These are phyloP conservation scores for Amphipyra berbera DNA, from an alignment of 2,888 invertebrate genomes.

Conservation along the genomic window DNA sequence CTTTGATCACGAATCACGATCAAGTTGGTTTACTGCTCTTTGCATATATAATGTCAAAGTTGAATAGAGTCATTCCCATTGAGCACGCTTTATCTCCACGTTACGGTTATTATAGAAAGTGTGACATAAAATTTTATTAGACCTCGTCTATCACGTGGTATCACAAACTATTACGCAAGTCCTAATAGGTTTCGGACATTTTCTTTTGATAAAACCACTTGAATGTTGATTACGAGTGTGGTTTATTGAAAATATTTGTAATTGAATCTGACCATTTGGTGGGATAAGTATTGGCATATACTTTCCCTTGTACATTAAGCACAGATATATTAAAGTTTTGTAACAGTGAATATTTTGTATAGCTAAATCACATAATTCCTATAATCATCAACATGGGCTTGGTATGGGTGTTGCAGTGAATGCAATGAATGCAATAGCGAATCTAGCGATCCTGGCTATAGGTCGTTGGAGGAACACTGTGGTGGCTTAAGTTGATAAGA, in stretches of 20 bases:
- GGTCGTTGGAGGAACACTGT: too few relatives aligned
- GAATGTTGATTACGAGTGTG: constrained; percentile 23
- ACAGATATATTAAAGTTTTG: not conserved
- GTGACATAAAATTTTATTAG: constrained; percentile 75
- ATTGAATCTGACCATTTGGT: constrained; percentile 33
- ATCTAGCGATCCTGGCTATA: too few relatives aligned
- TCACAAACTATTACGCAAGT: constrained; percentile 60
- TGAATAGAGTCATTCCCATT: constrained; percentile 66
- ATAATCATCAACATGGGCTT: not conserved
- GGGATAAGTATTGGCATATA: constrained; percentile 7
- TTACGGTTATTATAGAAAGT: constrained; percentile 72
- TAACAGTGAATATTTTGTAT: not conserved
- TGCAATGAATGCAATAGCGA: too few relatives aligned
- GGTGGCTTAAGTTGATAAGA: too few relatives aligned
- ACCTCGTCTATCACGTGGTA: constrained; percentile 66
- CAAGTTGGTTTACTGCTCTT: constrained; percentile 48
- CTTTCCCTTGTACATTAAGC: not conserved
- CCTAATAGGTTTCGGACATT: constrained; percentile 57
- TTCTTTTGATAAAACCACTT: constrained; percentile 46
- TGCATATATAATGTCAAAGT: constrained; percentile 50
- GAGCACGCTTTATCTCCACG: constrained; percentile 65
- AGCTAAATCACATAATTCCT: not conserved
- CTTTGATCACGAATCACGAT: constrained; percentile 44
- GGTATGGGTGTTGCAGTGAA: not conserved
- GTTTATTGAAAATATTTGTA: constrained; percentile 46